Percentiles rank a stretch among this genome's conserved stretches.
These are phyloP conservation scores for Poeciliopsis presidionis DNA, from an alignment of 2,797 vertebrate genomes.

Conservation along the genomic window DNA sequence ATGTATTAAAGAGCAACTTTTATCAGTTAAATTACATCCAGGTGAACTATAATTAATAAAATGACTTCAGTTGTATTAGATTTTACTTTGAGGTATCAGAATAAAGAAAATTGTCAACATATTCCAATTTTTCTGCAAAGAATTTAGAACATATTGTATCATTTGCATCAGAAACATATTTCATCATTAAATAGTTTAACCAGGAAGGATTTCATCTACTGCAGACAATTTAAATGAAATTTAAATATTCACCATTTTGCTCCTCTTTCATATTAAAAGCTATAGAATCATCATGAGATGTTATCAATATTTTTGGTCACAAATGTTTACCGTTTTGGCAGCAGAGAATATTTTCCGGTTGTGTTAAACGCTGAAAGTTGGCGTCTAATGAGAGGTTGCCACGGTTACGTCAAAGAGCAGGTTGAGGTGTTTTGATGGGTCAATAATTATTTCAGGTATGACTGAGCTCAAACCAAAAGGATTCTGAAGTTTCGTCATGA, in stretches of 20 bases:
- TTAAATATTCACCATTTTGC: not conserved
- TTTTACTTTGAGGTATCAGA: too few relatives aligned
- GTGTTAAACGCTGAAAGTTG: not conserved
- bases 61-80: not conserved
- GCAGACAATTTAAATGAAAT: not conserved
- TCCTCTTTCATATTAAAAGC: not conserved
- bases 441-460: not conserved
- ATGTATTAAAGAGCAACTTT: not conserved
- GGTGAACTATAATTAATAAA: not conserved
- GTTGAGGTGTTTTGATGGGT: not conserved
- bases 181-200: not conserved
- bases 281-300: not conserved
- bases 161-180: not conserved
- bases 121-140: not conserved
- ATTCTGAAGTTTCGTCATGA: not conserved
- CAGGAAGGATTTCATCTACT: not conserved
- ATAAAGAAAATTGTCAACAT: not conserved
- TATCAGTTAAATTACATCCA: not conserved
- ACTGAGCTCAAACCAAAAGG: not conserved
- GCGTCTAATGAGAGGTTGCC: not conserved
- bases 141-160: not conserved
- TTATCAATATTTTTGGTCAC: not conserved
- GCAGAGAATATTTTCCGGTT: not conserved
- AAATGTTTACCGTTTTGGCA: not conserved
- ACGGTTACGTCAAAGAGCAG: too few relatives aligned